Evolutionary conservation across 2,797 vertebrate genomes (phyloP).

Genomic region (Clarias platycephalus): DNA sequence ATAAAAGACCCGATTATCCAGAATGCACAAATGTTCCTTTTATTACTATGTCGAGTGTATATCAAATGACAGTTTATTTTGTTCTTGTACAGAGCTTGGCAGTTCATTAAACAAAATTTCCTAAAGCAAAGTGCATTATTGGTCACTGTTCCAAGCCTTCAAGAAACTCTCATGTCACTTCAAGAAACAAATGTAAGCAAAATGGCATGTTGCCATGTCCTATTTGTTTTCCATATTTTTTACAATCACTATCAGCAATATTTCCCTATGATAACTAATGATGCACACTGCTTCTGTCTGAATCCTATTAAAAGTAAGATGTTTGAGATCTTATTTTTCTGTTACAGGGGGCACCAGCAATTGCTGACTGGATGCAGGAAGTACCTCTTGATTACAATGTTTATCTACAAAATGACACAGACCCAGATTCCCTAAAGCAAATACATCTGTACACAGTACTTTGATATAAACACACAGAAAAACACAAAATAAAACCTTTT

Average conservation of each 20-base stretch:
- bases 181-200: conserved; percentile 72
- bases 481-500: neutral
- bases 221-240: neutral
- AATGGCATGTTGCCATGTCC: neutral
- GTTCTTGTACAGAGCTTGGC: conserved; percentile 78
- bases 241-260: neutral
- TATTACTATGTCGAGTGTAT: neutral
- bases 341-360: conserved; percentile 71
- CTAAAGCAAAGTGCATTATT: conserved; percentile 80
- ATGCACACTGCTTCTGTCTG: neutral
- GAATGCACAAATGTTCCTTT: neutral
- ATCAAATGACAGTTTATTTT: neutral
- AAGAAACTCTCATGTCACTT: conserved; percentile 77
- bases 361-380: conserved; percentile 83
- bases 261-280: neutral
- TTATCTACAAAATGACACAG: conserved; percentile 74
- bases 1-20: neutral
- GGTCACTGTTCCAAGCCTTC: conserved; percentile 85
- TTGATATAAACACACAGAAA: conserved; percentile 58
- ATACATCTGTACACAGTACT: conserved; percentile 88
- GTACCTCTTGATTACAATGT: conserved; percentile 76
- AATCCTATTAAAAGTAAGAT: neutral
- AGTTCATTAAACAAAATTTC: conserved; percentile 78
- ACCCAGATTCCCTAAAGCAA: conserved; percentile 81
- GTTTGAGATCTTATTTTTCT: conserved; percentile 21